Percentiles rank a stretch among this genome's conserved stretches.
Evolutionary conservation across 1,140 invertebrate genomes (phyloP).

Genomic region (Yoshiicerus persimilis): DNA sequence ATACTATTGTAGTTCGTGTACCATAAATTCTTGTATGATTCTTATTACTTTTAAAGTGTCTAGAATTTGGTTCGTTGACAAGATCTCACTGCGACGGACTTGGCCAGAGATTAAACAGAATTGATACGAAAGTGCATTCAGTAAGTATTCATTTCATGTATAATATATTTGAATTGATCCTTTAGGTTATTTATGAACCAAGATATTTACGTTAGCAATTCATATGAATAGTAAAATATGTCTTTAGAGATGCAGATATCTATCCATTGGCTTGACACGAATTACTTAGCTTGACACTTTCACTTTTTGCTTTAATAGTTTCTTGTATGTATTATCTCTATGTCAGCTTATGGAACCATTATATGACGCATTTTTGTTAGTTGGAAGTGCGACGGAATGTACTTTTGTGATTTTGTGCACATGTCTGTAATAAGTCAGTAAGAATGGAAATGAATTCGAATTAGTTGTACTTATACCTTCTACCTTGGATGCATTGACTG

Average conservation of each 20-base stretch:
- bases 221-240: not conserved
- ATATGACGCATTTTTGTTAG: not conserved
- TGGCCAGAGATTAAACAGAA: not conserved
- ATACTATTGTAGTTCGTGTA: no score
- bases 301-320: not conserved
- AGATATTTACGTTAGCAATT: not conserved
- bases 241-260: not conserved
- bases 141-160: no score
- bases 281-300: not conserved
- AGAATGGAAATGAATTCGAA: not conserved
- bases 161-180: not conserved
- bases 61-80: no score
- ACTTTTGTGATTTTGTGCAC: not conserved
- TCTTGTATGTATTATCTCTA: not conserved
- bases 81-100: no score
- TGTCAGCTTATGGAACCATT: not conserved
- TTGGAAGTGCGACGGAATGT: not conserved
- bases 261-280: not conserved
- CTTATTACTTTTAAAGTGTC: no score
- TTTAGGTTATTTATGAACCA: not conserved
- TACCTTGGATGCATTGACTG: not conserved
- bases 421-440: no score
- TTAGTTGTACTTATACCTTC: not conserved
- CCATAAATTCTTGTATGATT: no score
- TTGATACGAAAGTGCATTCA: no score